A percentile compares a stretch with the other conserved stretches of the same genome.
These are phyloP conservation scores for Pyrrhia umbra DNA, from an alignment of 2,888 invertebrate genomes.

Conservation along the genomic window DNA sequence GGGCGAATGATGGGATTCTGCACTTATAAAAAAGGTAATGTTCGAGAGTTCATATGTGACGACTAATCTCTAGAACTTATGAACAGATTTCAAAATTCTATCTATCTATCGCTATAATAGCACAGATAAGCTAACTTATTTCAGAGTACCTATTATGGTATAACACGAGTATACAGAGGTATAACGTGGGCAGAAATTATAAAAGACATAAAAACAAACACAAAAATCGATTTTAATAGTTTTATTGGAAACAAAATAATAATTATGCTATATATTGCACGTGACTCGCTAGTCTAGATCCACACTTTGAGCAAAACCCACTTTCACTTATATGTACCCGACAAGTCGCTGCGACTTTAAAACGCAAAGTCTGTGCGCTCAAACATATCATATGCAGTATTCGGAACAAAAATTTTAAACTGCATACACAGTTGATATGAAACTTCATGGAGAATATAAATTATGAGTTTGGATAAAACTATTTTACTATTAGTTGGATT, in stretches of 20 bases:
- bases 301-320: conserved; percentile 87
- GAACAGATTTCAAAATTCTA: no score
- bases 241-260: conserved; percentile 90
- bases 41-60: no score
- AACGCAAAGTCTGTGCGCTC: conserved; percentile 34
- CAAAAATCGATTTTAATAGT: conserved; percentile 75
- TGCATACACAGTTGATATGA: conserved; percentile 20
- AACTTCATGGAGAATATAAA: conserved; percentile 21
- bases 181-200: not conserved
- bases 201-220: conserved; percentile 35
- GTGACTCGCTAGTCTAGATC: conserved; percentile 81
- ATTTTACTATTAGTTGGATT: conserved; percentile 3
- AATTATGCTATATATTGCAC: conserved; percentile 90
- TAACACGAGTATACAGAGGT: no score
- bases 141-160: no score
- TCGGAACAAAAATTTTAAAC: conserved; percentile 23
- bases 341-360: conserved; percentile 49
- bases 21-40: no score
- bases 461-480: conserved; percentile 3
- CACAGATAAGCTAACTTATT: not conserved
- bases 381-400: conserved; percentile 9
- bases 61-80: no score
- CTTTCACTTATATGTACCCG: conserved; percentile 79
- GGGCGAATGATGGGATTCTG: no score
- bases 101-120: no score